Evolutionary conservation across 2,113 vertebrate genomes (phyloP).

Genomic region (Pelobates fuscus): DNA sequence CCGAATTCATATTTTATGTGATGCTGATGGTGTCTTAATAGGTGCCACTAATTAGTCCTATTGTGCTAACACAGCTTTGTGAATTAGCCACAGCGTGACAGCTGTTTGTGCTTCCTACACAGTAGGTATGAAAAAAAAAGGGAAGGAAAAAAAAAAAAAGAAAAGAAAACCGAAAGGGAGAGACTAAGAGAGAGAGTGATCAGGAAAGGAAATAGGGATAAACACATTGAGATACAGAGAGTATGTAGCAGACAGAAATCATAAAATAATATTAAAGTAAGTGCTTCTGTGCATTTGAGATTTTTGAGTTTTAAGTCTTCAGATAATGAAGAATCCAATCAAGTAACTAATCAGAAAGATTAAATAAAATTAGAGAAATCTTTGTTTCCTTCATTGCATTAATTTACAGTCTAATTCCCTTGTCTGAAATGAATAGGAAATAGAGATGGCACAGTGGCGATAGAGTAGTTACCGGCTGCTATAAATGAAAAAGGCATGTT

Average conservation of each 20-base stretch:
- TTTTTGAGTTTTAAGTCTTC: slow-evolving; percentile 17
- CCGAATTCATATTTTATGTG: slow-evolving; percentile 26
- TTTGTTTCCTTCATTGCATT: slow-evolving; percentile 50
- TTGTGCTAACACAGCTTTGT: slow-evolving; percentile 28
- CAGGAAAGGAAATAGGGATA: background rate
- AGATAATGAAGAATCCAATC: slow-evolving; percentile 47
- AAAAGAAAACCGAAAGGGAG: no score
- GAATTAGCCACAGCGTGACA: slow-evolving; percentile 33
- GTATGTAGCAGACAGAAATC: slow-evolving; percentile 8
- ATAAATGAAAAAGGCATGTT: no score
- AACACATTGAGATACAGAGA: slow-evolving; percentile 8
- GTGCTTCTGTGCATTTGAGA: slow-evolving; percentile 12
- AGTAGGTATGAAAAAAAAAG: background rate
- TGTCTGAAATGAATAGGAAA: slow-evolving; percentile 34
- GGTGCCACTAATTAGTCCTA: slow-evolving; percentile 35
- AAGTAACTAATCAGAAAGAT: slow-evolving; percentile 48
- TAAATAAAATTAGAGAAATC: slow-evolving; percentile 49
- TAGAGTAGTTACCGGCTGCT: no score
- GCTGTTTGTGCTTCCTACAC: slow-evolving; percentile 21
- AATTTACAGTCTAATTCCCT: slow-evolving; percentile 44
- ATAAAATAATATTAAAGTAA: slow-evolving; percentile 33
- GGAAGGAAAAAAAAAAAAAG: background rate
- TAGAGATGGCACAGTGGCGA: background rate
- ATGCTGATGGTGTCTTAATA: slow-evolving; percentile 25
- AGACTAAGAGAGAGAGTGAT: background rate